A percentile compares a stretch with the other conserved stretches of the same genome.
phyloP scores from a whole-genome alignment of 2,113 vertebrate genomes.

The Ciconia boyciana region DNA sequence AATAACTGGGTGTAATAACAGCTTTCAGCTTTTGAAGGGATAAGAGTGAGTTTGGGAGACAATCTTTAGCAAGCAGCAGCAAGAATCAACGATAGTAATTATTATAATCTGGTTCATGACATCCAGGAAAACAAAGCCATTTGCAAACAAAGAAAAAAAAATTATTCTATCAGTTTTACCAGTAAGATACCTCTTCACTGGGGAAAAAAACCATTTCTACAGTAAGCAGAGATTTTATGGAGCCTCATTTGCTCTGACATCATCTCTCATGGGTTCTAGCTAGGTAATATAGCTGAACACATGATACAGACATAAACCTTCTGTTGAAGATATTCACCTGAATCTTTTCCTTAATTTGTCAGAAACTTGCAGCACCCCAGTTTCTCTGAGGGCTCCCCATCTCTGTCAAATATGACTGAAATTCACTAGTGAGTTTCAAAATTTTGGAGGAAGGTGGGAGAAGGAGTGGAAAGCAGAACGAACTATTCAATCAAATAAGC shows the following conservation, averaged over 20 bases:
- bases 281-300: neutral
- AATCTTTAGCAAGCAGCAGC: neutral
- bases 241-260: neutral
- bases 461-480: neutral
- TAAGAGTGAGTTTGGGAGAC: neutral
- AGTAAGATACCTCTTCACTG: neutral
- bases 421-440: neutral
- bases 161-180: neutral
- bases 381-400: neutral
- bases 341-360: neutral
- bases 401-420: neutral
- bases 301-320: rapidly evolving
- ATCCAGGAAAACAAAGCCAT: neutral
- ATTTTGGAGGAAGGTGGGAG: neutral
- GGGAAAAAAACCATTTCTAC: neutral
- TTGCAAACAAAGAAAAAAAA: neutral
- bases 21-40: neutral
- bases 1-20: neutral
- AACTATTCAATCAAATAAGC: neutral
- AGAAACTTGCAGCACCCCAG: neutral
- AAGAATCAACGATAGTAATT: neutral
- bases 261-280: neutral
- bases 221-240: neutral
- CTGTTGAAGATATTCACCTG: neutral
- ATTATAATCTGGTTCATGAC: neutral